A percentile compares a stretch with the other conserved stretches of the same genome.
Evolutionary conservation across 1,140 invertebrate species (phyloP).

Genomic region (Stenopsyche tienmushanensis): DNA sequence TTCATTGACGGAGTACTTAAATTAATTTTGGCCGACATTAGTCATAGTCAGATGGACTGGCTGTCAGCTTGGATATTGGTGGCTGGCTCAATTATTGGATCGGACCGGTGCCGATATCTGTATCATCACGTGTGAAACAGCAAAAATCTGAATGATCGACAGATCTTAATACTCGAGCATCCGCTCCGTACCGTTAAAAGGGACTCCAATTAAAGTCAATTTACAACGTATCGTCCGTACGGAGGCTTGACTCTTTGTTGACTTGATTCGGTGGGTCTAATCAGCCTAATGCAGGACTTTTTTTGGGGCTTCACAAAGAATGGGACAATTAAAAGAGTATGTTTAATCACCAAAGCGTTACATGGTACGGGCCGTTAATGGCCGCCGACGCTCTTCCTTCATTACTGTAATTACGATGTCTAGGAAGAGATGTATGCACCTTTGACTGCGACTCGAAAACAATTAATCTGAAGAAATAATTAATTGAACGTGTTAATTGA

Average conservation of each 20-base stretch:
- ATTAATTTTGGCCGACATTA: slow-evolving; percentile 7
- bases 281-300: no score
- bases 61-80: background rate
- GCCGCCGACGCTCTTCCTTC: slow-evolving; percentile 10
- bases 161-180: no score
- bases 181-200: no score
- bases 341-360: slow-evolving; percentile 27
- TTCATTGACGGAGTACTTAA: slow-evolving; percentile 1
- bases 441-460: slow-evolving; percentile 11
- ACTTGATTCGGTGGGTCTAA: no score
- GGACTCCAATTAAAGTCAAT: no score
- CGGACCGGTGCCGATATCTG: background rate
- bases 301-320: no score
- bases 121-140: background rate
- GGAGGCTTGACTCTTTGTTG: background rate
- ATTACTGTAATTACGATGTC: slow-evolving; percentile 11
- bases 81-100: background rate
- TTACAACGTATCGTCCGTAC: background rate
- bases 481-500: slow-evolving; percentile 25
- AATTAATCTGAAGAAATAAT: slow-evolving; percentile 18
- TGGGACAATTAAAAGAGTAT: slow-evolving; percentile 19
- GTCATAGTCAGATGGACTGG: slow-evolving; percentile 2
- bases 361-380: slow-evolving; percentile 15
- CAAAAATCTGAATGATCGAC: no score
- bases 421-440: slow-evolving; percentile 1